phyloP scores from a whole-genome alignment of 2,113 vertebrate genomes.

The Chaenogobius annularis region DNA sequence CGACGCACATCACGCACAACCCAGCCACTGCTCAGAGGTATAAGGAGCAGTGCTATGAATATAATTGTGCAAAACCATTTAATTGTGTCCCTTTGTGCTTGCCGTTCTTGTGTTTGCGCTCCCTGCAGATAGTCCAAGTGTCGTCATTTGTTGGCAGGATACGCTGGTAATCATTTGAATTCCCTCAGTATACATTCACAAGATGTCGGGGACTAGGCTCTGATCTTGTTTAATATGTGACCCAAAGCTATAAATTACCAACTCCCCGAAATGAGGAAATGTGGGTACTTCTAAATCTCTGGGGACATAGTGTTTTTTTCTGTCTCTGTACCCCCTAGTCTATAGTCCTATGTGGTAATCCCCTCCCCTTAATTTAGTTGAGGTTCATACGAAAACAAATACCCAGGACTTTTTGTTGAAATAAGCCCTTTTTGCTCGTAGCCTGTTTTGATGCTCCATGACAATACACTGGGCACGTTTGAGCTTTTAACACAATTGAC shows the following conservation, averaged over 20 bases:
- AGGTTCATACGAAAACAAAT: conserved; percentile 68
- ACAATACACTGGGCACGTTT: conserved; percentile 36
- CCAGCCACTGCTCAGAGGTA: conserved; percentile 49
- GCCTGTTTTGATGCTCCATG: conserved; percentile 49
- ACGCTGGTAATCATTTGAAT: conserved; percentile 75
- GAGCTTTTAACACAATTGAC: conserved; percentile 51
- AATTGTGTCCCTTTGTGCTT: conserved; percentile 67
- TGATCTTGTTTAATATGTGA: conserved; percentile 80
- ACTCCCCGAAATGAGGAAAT: conserved; percentile 75
- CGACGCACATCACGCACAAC: conserved; percentile 52
- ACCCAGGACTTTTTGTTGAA: conserved; percentile 60
- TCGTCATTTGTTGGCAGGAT: conserved; percentile 75
- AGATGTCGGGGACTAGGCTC: conserved; percentile 73
- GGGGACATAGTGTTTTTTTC: conserved; percentile 51
- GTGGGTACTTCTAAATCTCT: conserved; percentile 68
- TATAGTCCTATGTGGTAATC: conserved; percentile 34
- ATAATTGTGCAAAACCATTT: conserved; percentile 66
- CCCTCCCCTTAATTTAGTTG: conserved; percentile 66
- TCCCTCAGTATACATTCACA: conserved; percentile 70
- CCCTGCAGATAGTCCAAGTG: conserved; percentile 66
- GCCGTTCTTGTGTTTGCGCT: conserved; percentile 41
- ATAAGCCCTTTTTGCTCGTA: conserved; percentile 59
- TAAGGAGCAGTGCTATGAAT: conserved; percentile 54
- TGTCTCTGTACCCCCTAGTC: conserved; percentile 34
- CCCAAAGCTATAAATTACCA: conserved; percentile 78